Conservation (phyloP, 2,113 vertebrate genomes). For the Strix aluco region DNA sequence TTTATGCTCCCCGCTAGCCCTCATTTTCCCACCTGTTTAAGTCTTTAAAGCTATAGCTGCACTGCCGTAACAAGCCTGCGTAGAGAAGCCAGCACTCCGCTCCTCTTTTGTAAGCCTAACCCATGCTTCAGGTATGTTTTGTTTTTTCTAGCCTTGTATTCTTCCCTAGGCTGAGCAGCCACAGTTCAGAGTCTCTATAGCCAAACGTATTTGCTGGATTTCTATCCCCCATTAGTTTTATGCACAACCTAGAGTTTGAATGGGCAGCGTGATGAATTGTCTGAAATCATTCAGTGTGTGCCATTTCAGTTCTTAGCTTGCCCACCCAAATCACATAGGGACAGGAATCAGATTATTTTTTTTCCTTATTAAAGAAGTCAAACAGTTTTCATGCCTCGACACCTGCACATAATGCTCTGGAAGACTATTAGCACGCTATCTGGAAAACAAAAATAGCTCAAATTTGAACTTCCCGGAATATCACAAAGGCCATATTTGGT, state of each 20-base stretch:
- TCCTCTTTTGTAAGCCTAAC: background rate
- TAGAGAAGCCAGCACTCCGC: background rate
- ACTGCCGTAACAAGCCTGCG: background rate
- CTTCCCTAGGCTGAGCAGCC: background rate
- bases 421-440: background rate
- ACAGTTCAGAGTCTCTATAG: background rate
- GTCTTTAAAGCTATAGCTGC: background rate
- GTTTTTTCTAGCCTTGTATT: background rate
- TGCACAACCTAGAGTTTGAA: background rate
- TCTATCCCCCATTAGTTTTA: background rate
- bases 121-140: background rate
- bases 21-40: background rate
- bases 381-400: background rate
- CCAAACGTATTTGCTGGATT: background rate
- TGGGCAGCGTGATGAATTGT: background rate
- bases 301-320: background rate
- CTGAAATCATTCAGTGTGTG: background rate
- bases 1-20: background rate
- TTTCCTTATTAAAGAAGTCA: background rate
- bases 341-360: background rate
- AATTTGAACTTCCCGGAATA: background rate
- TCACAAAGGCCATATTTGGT: background rate
- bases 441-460: constrained; percentile 14
- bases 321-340: background rate
- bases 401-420: background rate